These are phyloP conservation scores for Conchocele bisecta DNA, from an alignment of 2,888 invertebrate species.

Conservation along the genomic window DNA sequence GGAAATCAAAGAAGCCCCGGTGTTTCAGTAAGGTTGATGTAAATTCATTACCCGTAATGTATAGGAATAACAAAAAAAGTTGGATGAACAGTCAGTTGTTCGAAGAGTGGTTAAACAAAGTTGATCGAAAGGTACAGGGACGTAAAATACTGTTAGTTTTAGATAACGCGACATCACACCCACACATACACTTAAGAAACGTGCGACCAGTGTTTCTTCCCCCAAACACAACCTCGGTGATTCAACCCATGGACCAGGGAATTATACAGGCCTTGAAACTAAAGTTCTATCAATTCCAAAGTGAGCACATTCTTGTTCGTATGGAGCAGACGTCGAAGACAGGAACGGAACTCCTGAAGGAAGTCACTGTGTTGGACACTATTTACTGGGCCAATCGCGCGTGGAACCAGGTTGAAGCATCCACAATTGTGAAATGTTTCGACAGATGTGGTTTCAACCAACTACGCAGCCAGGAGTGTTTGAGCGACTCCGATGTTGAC, in stretches of 20 bases:
- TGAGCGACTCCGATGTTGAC: neutral
- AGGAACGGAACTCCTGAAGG: neutral
- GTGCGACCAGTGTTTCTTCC: too few relatives aligned
- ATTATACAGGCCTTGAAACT: neutral
- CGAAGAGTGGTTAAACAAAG: conserved; percentile 15
- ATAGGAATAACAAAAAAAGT: conserved; percentile 13
- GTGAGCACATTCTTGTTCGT: neutral
- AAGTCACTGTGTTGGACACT: neutral
- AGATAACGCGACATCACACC: too few relatives aligned
- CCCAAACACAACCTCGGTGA: too few relatives aligned
- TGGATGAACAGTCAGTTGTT: conserved; percentile 20
- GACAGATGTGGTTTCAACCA: neutral
- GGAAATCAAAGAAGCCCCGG: neutral
- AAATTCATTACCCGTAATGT: conserved; percentile 2
- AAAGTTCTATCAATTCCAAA: too few relatives aligned
- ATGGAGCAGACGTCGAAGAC: neutral
- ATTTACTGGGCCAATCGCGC: neutral
- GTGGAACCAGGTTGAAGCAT: neutral
- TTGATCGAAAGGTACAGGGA: conserved; percentile 22
- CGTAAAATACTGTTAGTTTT: too few relatives aligned
- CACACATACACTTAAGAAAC: too few relatives aligned
- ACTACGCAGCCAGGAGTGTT: neutral
- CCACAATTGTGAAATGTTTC: neutral
- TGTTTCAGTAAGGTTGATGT: conserved; percentile 8
- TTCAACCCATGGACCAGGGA: neutral